Percentiles rank a stretch among this genome's conserved stretches.
Evolutionary conservation across 2,888 invertebrate species (phyloP).

Genomic region (Lomographa bimaculata): DNA sequence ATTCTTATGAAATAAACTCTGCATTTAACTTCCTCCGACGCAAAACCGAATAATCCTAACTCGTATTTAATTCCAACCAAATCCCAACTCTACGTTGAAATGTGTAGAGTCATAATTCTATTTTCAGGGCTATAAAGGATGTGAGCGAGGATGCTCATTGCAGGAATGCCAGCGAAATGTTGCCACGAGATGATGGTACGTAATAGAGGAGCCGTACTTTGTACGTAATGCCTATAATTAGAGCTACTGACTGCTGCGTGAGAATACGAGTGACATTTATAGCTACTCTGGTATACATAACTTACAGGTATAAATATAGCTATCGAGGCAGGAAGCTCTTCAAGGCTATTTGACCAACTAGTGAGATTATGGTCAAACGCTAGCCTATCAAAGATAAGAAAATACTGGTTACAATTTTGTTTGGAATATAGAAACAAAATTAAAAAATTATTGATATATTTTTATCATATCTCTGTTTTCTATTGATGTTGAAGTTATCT

Average conservation of each 20-base stretch:
- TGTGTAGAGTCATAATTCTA: conserved; percentile 4
- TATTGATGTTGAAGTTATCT: no score
- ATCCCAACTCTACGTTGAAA: conserved; percentile 1
- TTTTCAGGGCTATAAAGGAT: not conserved
- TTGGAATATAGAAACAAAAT: no score
- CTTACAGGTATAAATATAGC: no score
- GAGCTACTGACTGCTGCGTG: conserved; percentile 11
- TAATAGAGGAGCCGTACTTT: conserved; percentile 31
- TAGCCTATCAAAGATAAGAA: no score
- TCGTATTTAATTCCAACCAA: not conserved
- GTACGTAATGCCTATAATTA: conserved; percentile 32
- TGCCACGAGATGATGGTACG: conserved; percentile 33
- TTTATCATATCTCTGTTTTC: no score
- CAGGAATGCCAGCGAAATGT: conserved; percentile 38
- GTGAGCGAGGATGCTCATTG: conserved; percentile 27
- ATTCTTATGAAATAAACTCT: conserved; percentile 80
- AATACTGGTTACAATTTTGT: no score
- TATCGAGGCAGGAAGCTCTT: no score
- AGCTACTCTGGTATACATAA: no score
- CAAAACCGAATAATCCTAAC: conserved; percentile 29
- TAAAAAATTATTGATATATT: no score
- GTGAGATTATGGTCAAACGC: no score
- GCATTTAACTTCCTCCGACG: conserved; percentile 58
- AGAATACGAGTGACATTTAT: conserved; percentile 1
- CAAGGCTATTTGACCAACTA: no score